Percentiles rank a stretch among this genome's conserved stretches.
phyloP scores from a whole-genome alignment of 1,140 invertebrate genomes.

The fruit fly (Drosophila melanogaster) region DNA sequence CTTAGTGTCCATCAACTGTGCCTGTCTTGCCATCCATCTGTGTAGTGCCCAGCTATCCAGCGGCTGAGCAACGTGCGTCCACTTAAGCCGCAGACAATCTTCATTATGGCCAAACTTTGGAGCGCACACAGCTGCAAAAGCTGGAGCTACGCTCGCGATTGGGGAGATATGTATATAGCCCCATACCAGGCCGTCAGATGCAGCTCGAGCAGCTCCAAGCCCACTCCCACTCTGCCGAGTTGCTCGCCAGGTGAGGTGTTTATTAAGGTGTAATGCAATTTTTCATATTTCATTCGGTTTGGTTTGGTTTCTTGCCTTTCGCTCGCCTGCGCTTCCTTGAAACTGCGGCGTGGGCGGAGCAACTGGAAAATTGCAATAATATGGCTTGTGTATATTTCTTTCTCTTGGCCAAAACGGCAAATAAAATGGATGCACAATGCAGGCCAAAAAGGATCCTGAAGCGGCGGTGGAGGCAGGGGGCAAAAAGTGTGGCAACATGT shows the following conservation, averaged over 20 bases:
- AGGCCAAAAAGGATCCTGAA: constrained; percentile 47
- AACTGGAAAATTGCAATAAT: constrained; percentile 83
- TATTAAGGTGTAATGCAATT: constrained; percentile 83
- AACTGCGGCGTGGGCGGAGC: constrained; percentile 71
- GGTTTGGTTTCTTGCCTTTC: constrained; percentile 27
- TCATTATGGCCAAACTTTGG: constrained; percentile 78
- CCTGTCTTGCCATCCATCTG: constrained; percentile 16
- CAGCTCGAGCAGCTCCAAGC: constrained; percentile 16
- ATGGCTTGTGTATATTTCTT: constrained; percentile 72
- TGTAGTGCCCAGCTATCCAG: constrained; percentile 8
- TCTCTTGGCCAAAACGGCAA: constrained; percentile 47
- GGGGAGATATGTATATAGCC: constrained; percentile 49
- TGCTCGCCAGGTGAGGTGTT: constrained; percentile 75
- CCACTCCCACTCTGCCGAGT: constrained; percentile 20
- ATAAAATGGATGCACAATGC: constrained; percentile 80
- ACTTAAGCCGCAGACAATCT: constrained; percentile 82
- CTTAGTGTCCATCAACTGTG: constrained; percentile 10
- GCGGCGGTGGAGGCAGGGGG: constrained; percentile 7
- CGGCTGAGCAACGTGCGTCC: constrained; percentile 69
- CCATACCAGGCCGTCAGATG: not conserved
- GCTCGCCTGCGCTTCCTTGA: constrained; percentile 22
- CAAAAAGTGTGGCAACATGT: constrained; percentile 81
- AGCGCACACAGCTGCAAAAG: constrained; percentile 63
- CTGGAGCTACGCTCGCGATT: constrained; percentile 38
- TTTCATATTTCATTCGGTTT: constrained; percentile 75